Base-by-base conservation (phyloP, 2,888 invertebrate genomes). In the Octonoba sinensis region DNA sequence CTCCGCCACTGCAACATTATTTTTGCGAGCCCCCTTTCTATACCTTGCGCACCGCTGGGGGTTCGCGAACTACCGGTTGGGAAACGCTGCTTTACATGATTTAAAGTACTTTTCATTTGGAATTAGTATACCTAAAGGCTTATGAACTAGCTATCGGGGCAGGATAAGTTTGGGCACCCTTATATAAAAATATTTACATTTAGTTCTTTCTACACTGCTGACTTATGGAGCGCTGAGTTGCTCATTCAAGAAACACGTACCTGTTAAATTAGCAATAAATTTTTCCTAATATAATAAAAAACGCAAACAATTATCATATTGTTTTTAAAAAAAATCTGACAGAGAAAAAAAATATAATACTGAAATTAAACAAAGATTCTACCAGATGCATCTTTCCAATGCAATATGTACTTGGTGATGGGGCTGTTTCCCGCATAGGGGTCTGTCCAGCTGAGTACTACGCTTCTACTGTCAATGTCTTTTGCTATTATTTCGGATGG, bases 341-440 rank as follows among this genome's bases (percentile, higher is more conserved):
- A n/a, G 16, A 2, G 24, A 49, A 20, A n/a, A 24, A 49, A 51
- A 11, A 11, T 8, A 27, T 2, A 36, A 36, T 75, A 27, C 57
- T 15, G 18, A 64, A 66, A 56, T 59, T 54, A 57, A 75, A 66
- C 57, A 49, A 20, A 22, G 20, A 20, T 47, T 74, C 74, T 83
- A 85, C 85, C 85, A 57, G 78, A 76, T 56, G 79, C 75, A 24
- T 59, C 54, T 62, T 87, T 88, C 85, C 87, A 88, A 83, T 88
- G 87, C 3, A 89, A 84, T 20, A 87, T 85, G 83, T 88, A 89
- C 24, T 84, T 84, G n/a, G 86, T 83, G 27, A 89, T 85, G 3
- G 86, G 86, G 56, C 87, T 87, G 85, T 89, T 89, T 3, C 89
- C 89, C 76, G 88, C 86, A 73, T 87, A 89, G 1, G 87, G 87